A percentile compares a stretch with the other conserved stretches of the same genome.
Evolutionary conservation across 2,888 invertebrate genomes (phyloP).

Genomic region (Dynastes tityus): DNA sequence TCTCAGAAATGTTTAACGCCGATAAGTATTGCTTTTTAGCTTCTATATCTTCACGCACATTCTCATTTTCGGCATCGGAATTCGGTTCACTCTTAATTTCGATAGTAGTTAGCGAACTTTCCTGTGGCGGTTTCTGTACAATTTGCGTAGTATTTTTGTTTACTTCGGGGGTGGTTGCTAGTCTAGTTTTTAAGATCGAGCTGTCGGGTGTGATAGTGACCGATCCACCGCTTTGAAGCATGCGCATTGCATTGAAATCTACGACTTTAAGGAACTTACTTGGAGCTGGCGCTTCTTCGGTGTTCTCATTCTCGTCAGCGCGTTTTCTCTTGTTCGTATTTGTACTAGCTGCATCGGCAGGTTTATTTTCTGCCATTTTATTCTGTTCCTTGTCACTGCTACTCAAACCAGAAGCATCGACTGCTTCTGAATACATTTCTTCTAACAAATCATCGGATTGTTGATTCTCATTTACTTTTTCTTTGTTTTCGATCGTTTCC

Average conservation of each 20-base stretch:
- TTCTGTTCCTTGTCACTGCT: constrained; percentile 13
- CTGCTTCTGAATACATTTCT: constrained; percentile 49
- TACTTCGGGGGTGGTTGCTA: constrained; percentile 2
- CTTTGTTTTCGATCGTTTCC: neutral
- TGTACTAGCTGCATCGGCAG: neutral
- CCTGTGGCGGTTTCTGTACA: neutral
- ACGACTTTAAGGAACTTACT: constrained; percentile 49
- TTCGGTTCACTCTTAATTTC: constrained; percentile 66
- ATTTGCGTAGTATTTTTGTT: neutral
- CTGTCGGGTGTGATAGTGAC: neutral
- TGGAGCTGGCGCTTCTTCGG: constrained; percentile 16
- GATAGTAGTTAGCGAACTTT: constrained; percentile 45
- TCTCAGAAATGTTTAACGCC: constrained; percentile 66
- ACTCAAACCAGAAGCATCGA: constrained; percentile 32
- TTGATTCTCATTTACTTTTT: constrained; percentile 17
- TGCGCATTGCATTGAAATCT: constrained; percentile 49
- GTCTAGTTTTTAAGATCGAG: constrained; percentile 32
- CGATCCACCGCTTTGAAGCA: neutral
- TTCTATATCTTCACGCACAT: constrained; percentile 62
- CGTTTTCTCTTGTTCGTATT: constrained; percentile 35
- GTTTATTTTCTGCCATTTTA: neutral
- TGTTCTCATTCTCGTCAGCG: constrained; percentile 28
- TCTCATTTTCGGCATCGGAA: constrained; percentile 61
- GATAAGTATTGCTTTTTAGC: constrained; percentile 65
- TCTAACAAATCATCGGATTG: constrained; percentile 47